Conservation (phyloP, 1,140 invertebrate genomes). For the Pogonomyrmex californicus region DNA sequence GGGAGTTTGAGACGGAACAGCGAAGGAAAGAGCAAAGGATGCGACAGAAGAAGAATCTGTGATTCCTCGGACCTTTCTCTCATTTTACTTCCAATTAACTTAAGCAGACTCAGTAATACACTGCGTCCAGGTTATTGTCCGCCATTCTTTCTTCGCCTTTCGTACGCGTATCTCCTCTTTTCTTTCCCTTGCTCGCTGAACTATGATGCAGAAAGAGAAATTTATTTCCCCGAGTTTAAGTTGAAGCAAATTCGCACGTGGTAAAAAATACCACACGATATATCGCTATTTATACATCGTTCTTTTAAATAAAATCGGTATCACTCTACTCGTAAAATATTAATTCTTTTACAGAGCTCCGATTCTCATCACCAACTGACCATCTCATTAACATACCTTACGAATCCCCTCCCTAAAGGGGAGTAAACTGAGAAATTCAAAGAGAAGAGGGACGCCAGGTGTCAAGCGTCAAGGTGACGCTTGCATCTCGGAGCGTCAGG, state of each 20-base stretch:
- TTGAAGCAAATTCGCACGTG: neutral
- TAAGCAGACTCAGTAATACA: constrained; percentile 70
- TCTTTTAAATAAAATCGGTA: neutral
- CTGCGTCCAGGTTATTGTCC: constrained; percentile 67
- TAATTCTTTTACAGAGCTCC: neutral
- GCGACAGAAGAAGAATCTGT: constrained; percentile 65
- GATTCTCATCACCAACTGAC: constrained; percentile 27
- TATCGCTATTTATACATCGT: neutral
- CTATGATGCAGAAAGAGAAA: constrained; percentile 36
- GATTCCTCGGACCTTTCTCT: constrained; percentile 62
- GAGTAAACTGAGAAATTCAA: constrained; percentile 8
- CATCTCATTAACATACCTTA: constrained; percentile 40
- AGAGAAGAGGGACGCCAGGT: constrained; percentile 44
- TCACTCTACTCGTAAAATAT: neutral
- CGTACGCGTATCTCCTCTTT: constrained; percentile 14
- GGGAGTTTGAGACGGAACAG: constrained; percentile 17
- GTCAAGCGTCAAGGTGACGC: constrained; percentile 12
- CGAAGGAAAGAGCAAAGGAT: constrained; percentile 43
- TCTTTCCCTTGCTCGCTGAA: constrained; percentile 22
- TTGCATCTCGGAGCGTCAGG: constrained; percentile 20
- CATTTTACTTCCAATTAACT: constrained; percentile 81
- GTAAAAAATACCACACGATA: neutral
- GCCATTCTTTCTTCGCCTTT: constrained; percentile 54
- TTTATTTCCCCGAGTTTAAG: constrained; percentile 19
- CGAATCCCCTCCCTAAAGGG: neutral